Percentiles rank a stretch among this genome's conserved stretches.
Conservation (phyloP, 2,797 vertebrate genomes). For the Cuniculus paca region DNA sequence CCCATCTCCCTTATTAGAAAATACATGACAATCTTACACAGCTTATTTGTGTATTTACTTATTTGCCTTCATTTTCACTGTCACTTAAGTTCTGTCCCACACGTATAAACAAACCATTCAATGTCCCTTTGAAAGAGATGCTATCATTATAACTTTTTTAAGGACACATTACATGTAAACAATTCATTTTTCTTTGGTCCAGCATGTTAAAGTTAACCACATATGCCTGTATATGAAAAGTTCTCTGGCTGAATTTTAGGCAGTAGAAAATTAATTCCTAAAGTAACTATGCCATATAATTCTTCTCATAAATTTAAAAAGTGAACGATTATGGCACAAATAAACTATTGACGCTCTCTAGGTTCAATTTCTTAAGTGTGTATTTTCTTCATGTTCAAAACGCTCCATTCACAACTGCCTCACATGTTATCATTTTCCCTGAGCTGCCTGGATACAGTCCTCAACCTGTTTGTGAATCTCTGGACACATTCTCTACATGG, state of each 20-base stretch:
- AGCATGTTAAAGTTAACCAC: not conserved
- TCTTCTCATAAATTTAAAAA: not conserved
- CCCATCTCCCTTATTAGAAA: not conserved
- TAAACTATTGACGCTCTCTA: not conserved
- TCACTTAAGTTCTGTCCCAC: not conserved
- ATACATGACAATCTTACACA: accelerated
- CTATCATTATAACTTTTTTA: not conserved
- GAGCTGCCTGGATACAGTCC: not conserved
- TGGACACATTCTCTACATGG: accelerated
- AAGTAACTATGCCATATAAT: not conserved
- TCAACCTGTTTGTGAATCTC: not conserved
- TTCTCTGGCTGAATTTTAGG: not conserved
- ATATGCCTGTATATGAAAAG: not conserved
- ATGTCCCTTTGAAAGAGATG: not conserved
- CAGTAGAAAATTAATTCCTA: not conserved
- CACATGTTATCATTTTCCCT: not conserved
- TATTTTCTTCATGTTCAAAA: not conserved
- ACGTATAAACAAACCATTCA: not conserved
- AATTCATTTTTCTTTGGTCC: not conserved
- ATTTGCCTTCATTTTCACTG: not conserved
- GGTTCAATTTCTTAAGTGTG: not conserved
- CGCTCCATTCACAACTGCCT: not conserved
- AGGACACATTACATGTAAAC: accelerated
- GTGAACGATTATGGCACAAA: not conserved
- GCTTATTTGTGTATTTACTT: not conserved